Evolutionary conservation across 1,140 invertebrate genomes (phyloP), one percentile per base, ranked within the genome.

Genomic region (Platyura marginata): DNA sequence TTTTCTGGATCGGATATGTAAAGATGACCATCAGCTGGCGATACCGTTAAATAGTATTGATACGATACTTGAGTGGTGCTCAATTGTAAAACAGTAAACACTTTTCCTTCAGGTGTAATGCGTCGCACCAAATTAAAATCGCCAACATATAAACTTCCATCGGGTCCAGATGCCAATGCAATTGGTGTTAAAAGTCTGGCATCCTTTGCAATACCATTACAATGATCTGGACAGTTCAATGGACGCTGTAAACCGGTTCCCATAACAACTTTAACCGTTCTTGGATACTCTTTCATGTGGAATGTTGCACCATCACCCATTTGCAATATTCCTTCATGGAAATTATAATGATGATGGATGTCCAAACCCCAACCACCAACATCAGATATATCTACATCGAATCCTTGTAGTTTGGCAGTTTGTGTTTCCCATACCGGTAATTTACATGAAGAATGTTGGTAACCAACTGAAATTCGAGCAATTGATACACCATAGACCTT

Each of bases 331-430:
- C 89, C 91, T 71, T 95, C 89, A 53, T 92, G 84, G 69, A 94
- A 94, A 59, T 98, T 97, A 64, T 97, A 96, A 60, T 94, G 89
- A 61, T 98, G 93, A 65, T 97, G 93, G 42, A 97, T 92, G 56
- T 97, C 86, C 16, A 98, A 64, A 43, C 93, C 93, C 94, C 93
- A 98, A 10, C 89, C 91, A 1, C 92, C 92, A 36, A 98, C 85
- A 57, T 95, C 89, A 0, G 92, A 93, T 44, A 95, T 94, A 48
- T 93, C 88, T 22, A 97, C 86, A 59, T 96, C 90, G 65, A 94
- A 95, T n/a, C 93, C 95, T 61, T 90, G 83, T 46, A 98, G 64
- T 16, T 81, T 88, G 2, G 88, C 86, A 8, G 88, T 93, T 58
- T 91, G 83, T 1, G 84, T 87, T 50, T 91, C 88, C 93, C 93